These are phyloP conservation scores for Cepaea nemoralis DNA, from an alignment of 1,140 invertebrate species.

Conservation along the genomic window DNA sequence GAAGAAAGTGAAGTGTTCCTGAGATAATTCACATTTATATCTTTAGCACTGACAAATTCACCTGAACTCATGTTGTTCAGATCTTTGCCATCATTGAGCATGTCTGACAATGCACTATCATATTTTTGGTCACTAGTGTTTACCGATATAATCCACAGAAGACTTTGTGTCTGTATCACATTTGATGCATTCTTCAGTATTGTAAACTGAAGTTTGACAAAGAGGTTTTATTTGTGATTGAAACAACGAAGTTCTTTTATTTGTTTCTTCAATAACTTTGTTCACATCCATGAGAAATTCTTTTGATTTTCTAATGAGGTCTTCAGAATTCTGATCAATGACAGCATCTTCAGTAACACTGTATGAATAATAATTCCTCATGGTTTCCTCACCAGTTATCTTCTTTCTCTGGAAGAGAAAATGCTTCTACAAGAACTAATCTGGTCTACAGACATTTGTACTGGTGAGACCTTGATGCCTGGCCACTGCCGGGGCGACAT, in stretches of 20 bases:
- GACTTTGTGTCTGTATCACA: too few species aligned
- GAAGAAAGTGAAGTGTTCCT: not conserved
- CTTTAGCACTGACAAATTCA: not conserved
- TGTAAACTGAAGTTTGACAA: too few species aligned
- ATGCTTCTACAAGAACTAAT: constrained; percentile 26
- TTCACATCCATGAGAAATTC: constrained; percentile 69
- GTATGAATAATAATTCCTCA: not conserved
- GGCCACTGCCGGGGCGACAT: constrained; percentile 54
- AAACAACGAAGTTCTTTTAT: not conserved
- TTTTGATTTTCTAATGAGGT: constrained; percentile 68
- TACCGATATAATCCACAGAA: too few species aligned
- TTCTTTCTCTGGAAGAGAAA: not conserved
- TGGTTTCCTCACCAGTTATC: not conserved
- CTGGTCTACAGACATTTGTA: not conserved
- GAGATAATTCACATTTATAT: not conserved
- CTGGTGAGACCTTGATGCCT: not conserved
- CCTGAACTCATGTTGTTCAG: not conserved
- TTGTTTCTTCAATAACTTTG: constrained; percentile 54
- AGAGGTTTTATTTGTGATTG: too few species aligned
- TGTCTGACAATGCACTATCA: too few species aligned
- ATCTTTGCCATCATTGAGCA: not conserved
- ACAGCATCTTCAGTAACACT: not conserved
- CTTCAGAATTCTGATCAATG: constrained; percentile 40
- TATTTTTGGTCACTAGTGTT: too few species aligned
- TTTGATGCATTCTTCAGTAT: too few species aligned